Conservation (phyloP, 2,888 invertebrate genomes). For the Coelogynopora nodosa region DNA sequence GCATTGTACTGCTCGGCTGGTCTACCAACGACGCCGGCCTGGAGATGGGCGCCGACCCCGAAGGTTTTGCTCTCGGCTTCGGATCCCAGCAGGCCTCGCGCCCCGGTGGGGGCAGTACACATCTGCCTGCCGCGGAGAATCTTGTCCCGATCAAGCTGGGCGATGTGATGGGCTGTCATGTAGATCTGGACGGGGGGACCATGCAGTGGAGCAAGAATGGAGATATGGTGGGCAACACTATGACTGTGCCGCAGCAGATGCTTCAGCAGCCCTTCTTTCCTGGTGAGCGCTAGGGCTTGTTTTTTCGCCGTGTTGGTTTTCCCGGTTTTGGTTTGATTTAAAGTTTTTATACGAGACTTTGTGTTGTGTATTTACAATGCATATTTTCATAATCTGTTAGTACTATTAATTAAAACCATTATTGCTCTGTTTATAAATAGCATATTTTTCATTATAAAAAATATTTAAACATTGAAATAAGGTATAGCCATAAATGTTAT, state of each 20-base stretch:
- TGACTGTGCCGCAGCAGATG: neutral
- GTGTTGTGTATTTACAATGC: no score
- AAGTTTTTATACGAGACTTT: no score
- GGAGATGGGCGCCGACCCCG: constrained; percentile 70
- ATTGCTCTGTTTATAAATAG: no score
- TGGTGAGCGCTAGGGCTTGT: neutral
- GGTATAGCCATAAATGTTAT: no score
- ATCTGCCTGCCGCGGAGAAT: neutral
- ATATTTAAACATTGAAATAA: no score
- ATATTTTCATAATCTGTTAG: no score
- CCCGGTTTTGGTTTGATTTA: no score
- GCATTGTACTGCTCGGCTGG: constrained; percentile 93
- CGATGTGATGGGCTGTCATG: constrained; percentile 82
- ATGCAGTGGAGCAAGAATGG: constrained; percentile 70
- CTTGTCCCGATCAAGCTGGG: constrained; percentile 70
- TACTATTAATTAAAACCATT: no score
- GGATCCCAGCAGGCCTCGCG: neutral
- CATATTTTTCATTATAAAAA: no score
- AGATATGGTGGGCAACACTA: constrained; percentile 34
- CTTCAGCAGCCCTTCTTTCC: constrained; percentile 7
- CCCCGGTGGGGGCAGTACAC: neutral
- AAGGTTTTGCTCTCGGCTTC: constrained; percentile 90
- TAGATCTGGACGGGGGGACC: constrained; percentile 73
- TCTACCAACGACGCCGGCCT: constrained; percentile 79
- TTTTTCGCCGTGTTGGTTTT: neutral